Evolutionary conservation across 2,797 vertebrate species (phyloP).

Genomic region (Macropodus opercularis): DNA sequence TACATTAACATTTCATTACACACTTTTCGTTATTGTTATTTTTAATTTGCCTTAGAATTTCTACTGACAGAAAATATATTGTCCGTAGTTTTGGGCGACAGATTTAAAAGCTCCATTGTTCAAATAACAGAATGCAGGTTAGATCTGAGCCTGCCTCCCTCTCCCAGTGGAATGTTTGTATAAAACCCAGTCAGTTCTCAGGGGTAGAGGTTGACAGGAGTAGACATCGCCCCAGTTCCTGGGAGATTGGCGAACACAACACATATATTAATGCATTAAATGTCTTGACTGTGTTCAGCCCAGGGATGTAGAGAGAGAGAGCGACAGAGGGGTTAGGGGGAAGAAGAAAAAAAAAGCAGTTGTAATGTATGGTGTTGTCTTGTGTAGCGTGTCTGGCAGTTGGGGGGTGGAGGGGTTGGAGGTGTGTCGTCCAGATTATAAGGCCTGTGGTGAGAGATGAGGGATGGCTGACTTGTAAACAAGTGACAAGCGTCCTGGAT

Average conservation of each 20-base stretch:
- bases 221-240: slow-evolving; percentile 69
- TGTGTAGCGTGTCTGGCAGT: slow-evolving; percentile 73
- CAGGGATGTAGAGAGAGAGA: slow-evolving; percentile 61
- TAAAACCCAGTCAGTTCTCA: slow-evolving; percentile 76
- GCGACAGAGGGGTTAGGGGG: slow-evolving; percentile 58
- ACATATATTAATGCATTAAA: slow-evolving; percentile 83
- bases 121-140: slow-evolving; percentile 60
- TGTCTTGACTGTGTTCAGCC: slow-evolving; percentile 78
- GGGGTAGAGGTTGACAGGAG: slow-evolving; percentile 76
- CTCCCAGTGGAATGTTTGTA: slow-evolving; percentile 74
- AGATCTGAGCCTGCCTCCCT: slow-evolving; percentile 41
- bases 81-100: slow-evolving; percentile 24
- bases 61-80: slow-evolving; percentile 16
- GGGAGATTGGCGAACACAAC: slow-evolving; percentile 77
- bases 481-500: slow-evolving; percentile 85
- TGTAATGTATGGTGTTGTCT: slow-evolving; percentile 80
- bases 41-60: slow-evolving; percentile 3
- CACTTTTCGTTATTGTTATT: too few species aligned
- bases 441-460: slow-evolving; percentile 80
- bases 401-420: slow-evolving; percentile 32
- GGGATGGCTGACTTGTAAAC: slow-evolving; percentile 85
- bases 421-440: slow-evolving; percentile 75
- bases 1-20: too few species aligned
- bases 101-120: slow-evolving; percentile 57
- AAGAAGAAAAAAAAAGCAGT: slow-evolving; percentile 44